phyloP scores from a whole-genome alignment of 2,888 invertebrate genomes.

The Nasonia oneida region DNA sequence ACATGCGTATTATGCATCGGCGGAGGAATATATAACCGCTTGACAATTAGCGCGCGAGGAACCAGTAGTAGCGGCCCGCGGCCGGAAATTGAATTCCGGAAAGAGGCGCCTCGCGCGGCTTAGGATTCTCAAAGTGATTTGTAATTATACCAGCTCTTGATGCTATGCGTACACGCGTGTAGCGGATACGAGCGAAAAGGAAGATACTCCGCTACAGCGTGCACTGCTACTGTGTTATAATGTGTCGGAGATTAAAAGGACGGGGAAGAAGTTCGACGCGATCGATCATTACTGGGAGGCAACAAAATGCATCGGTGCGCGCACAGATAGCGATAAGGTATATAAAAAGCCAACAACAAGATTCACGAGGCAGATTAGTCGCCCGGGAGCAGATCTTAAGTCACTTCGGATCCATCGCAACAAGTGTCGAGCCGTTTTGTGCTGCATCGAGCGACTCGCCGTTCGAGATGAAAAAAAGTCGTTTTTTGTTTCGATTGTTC shows the following conservation, averaged over 20 bases:
- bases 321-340: background rate
- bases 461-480: slow-evolving; percentile 17
- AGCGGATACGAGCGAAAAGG: background rate
- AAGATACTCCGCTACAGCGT: background rate
- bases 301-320: background rate
- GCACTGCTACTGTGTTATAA: background rate
- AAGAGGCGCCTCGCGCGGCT: slow-evolving; percentile 13
- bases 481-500: no score
- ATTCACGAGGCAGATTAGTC: slow-evolving; percentile 30
- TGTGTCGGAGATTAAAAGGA: background rate
- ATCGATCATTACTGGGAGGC: background rate
- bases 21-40: background rate
- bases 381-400: slow-evolving; percentile 28
- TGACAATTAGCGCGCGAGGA: slow-evolving; percentile 45
- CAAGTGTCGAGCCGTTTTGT: slow-evolving; percentile 39
- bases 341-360: slow-evolving; percentile 10
- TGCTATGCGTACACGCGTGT: background rate
- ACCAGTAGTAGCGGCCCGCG: slow-evolving; percentile 23
- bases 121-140: slow-evolving; percentile 6
- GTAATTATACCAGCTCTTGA: background rate
- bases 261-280: background rate
- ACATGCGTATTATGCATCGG: background rate
- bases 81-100: slow-evolving; percentile 58
- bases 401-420: slow-evolving; percentile 37
- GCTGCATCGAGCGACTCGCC: background rate